phyloP scores from a whole-genome alignment of 2,797 vertebrate genomes.

The Poeciliopsis gracilis region DNA sequence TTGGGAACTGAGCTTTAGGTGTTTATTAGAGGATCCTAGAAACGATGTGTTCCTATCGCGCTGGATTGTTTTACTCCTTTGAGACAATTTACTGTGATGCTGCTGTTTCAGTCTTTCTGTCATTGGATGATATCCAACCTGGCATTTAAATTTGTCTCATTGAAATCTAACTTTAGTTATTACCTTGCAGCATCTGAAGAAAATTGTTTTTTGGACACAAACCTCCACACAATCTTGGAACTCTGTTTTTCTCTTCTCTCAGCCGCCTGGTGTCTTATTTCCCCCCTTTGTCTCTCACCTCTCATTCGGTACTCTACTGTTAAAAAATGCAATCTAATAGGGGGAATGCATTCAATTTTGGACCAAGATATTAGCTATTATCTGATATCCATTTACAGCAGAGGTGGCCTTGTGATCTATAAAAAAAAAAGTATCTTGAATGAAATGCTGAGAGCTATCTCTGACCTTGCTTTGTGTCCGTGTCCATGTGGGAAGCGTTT shows the following conservation, averaged over 20 bases:
- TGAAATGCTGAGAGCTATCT: slow-evolving; percentile 46
- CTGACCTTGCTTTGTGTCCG: slow-evolving; percentile 50
- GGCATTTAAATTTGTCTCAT: slow-evolving; percentile 38
- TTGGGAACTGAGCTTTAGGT: neutral
- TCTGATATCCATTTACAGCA: slow-evolving; percentile 26
- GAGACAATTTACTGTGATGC: slow-evolving; percentile 48
- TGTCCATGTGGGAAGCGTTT: neutral
- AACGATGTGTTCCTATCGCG: slow-evolving; percentile 37
- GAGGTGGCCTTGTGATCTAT: slow-evolving; percentile 35
- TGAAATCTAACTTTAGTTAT: slow-evolving; percentile 25
- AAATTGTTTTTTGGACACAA: slow-evolving; percentile 3
- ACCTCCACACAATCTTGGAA: slow-evolving; percentile 5
- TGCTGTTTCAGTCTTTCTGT: slow-evolving; percentile 30
- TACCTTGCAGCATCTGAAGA: slow-evolving; percentile 23
- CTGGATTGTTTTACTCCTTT: slow-evolving; percentile 42
- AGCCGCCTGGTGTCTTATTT: slow-evolving; percentile 7
- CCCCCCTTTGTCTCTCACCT: neutral
- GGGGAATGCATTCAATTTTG: slow-evolving; percentile 46
- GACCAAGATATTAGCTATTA: slow-evolving; percentile 38
- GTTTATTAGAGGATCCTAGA: slow-evolving; percentile 23
- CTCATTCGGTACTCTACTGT: slow-evolving; percentile 32
- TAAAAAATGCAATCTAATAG: slow-evolving; percentile 41
- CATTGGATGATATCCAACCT: slow-evolving; percentile 37
- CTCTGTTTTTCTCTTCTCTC: neutral
- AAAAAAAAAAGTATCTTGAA: slow-evolving; percentile 36